Conservation (phyloP, 2,797 vertebrate genomes). For the Rhodeus uyekii region DNA sequence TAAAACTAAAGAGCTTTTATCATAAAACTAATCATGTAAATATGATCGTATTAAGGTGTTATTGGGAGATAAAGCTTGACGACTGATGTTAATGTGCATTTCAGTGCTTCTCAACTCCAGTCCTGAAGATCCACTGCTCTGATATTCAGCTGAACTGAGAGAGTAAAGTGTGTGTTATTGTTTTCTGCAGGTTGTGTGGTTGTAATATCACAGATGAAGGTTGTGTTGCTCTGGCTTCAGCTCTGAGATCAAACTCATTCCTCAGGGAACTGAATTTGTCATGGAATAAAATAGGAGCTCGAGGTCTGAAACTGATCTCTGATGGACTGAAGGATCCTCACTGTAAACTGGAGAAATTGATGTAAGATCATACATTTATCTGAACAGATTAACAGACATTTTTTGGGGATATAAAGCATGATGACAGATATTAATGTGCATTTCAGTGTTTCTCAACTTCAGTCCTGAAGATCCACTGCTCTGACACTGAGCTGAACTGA, state of each 20-base stretch:
- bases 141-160: background rate
- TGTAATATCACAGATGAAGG: background rate
- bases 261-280: background rate
- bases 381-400: too few species aligned
- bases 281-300: background rate
- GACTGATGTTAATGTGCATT: too few species aligned
- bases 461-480: too few species aligned
- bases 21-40: too few species aligned
- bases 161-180: background rate
- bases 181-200: rapidly evolving
- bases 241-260: background rate
- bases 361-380: background rate
- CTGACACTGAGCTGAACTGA: background rate
- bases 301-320: background rate
- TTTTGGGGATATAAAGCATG: too few species aligned
- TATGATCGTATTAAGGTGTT: too few species aligned
- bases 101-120: too few species aligned
- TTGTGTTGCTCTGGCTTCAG: background rate
- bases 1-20: too few species aligned
- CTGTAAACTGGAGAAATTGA: background rate
- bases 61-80: too few species aligned
- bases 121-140: too few species aligned
- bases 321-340: background rate
- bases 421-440: too few species aligned
- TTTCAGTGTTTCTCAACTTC: too few species aligned